These are phyloP conservation scores for Beris chalybata DNA, from an alignment of 2,888 invertebrate species.

Conservation along the genomic window DNA sequence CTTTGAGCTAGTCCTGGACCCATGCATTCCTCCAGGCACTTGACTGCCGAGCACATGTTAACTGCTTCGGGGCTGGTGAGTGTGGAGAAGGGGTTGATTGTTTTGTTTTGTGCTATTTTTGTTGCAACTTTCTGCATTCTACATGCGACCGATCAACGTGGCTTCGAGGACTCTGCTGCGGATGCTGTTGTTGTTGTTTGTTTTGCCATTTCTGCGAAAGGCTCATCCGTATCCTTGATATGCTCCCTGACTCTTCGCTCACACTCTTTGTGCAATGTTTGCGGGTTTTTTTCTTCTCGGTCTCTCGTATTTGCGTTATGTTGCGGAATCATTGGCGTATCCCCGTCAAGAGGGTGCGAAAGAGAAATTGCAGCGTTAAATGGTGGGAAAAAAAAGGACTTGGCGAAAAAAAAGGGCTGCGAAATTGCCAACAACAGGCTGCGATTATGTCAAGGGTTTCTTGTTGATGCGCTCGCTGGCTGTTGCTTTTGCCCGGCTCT, in stretches of 20 bases:
- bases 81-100: not conserved
- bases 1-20: not conserved
- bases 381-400: constrained; percentile 16
- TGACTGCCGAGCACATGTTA: constrained; percentile 13
- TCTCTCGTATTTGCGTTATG: constrained; percentile 12
- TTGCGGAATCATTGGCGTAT: constrained; percentile 7
- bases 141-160: not conserved
- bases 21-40: constrained; percentile 8
- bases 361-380: constrained; percentile 23
- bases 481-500: no score
- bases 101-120: not conserved
- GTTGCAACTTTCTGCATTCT: constrained; percentile 30
- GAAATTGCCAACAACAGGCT: constrained; percentile 20
- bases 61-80: constrained; percentile 5
- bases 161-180: constrained; percentile 7
- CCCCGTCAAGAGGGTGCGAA: constrained; percentile 20
- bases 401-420: constrained; percentile 8
- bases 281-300: no score
- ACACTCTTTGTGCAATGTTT: no score
- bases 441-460: not conserved
- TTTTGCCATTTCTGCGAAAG: not conserved
- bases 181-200: constrained; percentile 6
- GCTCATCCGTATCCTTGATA: constrained; percentile 17
- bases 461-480: no score
- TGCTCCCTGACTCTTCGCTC: no score